Evolutionary conservation across 2,797 vertebrate genomes (phyloP), one percentile per base, ranked within the genome.

Genomic region (Sebastes trivittatus): DNA sequence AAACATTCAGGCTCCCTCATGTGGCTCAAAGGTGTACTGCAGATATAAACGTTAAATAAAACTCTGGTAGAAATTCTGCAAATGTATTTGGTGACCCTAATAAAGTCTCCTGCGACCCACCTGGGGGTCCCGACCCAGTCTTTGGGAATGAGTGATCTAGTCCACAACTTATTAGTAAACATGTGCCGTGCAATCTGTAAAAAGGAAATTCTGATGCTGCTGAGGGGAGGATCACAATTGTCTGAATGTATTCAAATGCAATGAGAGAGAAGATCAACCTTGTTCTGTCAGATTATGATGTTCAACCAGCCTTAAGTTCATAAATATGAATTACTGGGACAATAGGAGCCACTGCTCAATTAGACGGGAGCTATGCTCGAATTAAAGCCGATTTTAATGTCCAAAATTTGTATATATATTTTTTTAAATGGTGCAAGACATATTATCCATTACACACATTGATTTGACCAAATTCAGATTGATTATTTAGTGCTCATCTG

Each of bases 271-370:
- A 14, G 5, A n/a, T 20, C 25, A 71, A 11, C 3, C 36, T 32
- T 3, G 18, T 54, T 36, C 14, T 2, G n/a, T 36, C 58, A 54
- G 23, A 27, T 8, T 27, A 61, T 54, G 38, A 22, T 6, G 14
- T 2, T 70, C 27, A 10, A 11, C 3, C 32, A 54, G 0, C 0
- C 3, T 6, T 6, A 1, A 14, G 0, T 18, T 8, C 3, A 7
- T 46, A 14, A 64, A n/a, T 32, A 34, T 25, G 0, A 72, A n/a
- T 16, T 64, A 71, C n/a, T 64, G 14, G 6, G 30, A 62, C 11
- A 29, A 62, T 34, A 5, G 9, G 16, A 59, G 14, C 23, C 36
- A 22, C 2, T 0, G 34, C 4, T 11, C 1, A 29, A 16, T 46
- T 34, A 18, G 4, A 3, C 23, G 9, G 18, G 29, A 11, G 3